A percentile compares a stretch with the other conserved stretches of the same genome.
These are phyloP conservation scores for Gymnoscopelus braueri DNA, from an alignment of 2,797 vertebrate species.

Conservation along the genomic window DNA sequence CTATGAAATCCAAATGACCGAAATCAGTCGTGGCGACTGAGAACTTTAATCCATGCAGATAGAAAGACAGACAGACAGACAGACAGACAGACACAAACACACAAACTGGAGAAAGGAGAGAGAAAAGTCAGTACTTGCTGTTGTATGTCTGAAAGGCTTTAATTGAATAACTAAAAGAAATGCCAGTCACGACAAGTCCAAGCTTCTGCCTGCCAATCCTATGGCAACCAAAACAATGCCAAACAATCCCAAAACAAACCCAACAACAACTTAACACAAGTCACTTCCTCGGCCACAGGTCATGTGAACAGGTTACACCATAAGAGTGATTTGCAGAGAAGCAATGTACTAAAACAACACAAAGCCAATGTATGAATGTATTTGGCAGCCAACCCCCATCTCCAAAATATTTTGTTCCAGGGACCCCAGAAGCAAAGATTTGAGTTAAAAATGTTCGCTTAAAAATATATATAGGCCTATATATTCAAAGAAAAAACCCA, in stretches of 20 bases:
- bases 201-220: constrained; percentile 34
- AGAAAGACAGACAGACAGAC: neutral
- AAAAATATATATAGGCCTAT: too few relatives aligned
- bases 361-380: neutral
- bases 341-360: constrained; percentile 20
- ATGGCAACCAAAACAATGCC: constrained; percentile 25
- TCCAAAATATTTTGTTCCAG: too few relatives aligned
- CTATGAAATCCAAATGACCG: too few relatives aligned
- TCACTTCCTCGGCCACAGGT: neutral
- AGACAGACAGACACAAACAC: neutral
- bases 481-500: too few relatives aligned
- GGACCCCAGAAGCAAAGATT: too few relatives aligned
- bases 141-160: constrained; percentile 43
- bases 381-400: too few relatives aligned
- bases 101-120: neutral
- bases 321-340: constrained; percentile 30
- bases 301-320: constrained; percentile 3
- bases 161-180: constrained; percentile 48
- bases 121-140: constrained; percentile 9
- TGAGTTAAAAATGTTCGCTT: too few relatives aligned
- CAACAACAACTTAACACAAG: neutral
- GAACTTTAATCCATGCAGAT: too few relatives aligned
- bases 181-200: constrained; percentile 29
- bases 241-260: neutral
- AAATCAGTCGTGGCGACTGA: too few relatives aligned